Base-by-base conservation (phyloP, 2,113 vertebrate species). In the Bucco capensis region DNA sequence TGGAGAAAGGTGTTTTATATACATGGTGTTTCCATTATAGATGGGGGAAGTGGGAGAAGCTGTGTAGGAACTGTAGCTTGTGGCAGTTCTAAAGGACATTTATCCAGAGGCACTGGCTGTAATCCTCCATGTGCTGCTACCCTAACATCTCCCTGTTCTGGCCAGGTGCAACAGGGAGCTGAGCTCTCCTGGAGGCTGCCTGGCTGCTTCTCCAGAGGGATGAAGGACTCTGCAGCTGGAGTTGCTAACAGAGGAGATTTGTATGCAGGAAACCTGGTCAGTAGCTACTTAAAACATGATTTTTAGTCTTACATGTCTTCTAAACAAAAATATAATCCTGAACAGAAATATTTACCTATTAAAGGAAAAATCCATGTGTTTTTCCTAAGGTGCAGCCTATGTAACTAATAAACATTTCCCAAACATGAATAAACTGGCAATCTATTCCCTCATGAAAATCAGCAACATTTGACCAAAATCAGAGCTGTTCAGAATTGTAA, bases 31-130 rank as follows among this genome's bases (percentile, higher is more conserved):
- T 58, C 27, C 35, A 31, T 23, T 31, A 4, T 3, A 18, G 83
- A 19, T 22, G 24, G 18, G 65, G 49, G 83, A n/a, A 47, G n/a
- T 38, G 31, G 30, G 31, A n/a, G 10, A 3, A 19, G 42, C 19
- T 19, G 0, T 3, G 1, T 2, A 5, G 19, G 53, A 49, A 2
- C 44, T 47, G 38, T 13, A 4, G 7, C 31, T 13, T 18, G 35
- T 35, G 35, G n/a, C 42, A 66, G 47, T 31, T 46, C 12, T 37
- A 1, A 4, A 47, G 79, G 46, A n/a, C 9, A 7, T 7, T 8
- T 23, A 1, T 10, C 12, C 6, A 3, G 35, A 56, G 60, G 6
- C 23, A 0, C 31, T 57, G 90, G 5, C 30, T 50, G 27, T 10
- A 19, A 14, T n/a, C 35, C 1, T 5, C 33, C 15, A 5, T 19